These are phyloP conservation scores for Thermophis baileyi DNA, from an alignment of 2,113 vertebrate species.

Conservation along the genomic window DNA sequence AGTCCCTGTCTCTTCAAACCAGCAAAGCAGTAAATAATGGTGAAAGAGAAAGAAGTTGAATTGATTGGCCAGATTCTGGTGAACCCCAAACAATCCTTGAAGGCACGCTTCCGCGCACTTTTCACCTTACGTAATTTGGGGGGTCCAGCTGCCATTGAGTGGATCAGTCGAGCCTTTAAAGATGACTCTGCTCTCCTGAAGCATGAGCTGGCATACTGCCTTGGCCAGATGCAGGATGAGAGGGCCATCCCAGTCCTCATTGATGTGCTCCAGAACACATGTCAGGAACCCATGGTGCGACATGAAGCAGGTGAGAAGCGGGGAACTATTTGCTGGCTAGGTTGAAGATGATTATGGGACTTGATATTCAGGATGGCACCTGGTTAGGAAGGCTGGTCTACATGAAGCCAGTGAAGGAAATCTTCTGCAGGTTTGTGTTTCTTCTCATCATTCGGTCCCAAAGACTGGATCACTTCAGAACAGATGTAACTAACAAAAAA, in stretches of 20 bases:
- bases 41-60: constrained; percentile 66
- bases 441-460: not conserved
- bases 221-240: constrained; percentile 91
- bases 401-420: not conserved
- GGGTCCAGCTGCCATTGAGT: constrained; percentile 75
- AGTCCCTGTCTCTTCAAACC: fast-evolving
- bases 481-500: not conserved
- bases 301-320: constrained; percentile 85
- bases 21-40: constrained; percentile 32
- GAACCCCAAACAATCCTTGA: constrained; percentile 72
- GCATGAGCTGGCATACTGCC: constrained; percentile 91
- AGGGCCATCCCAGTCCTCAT: constrained; percentile 77
- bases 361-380: not conserved
- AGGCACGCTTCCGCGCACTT: constrained; percentile 85
- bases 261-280: constrained; percentile 74
- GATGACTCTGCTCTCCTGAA: constrained; percentile 89
- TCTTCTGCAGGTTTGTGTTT: not conserved
- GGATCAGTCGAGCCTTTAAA: constrained; percentile 84
- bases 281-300: constrained; percentile 91
- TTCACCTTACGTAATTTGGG: constrained; percentile 89
- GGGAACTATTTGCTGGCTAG: not conserved
- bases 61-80: constrained; percentile 75
- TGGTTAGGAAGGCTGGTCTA: not conserved
- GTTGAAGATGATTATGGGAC: not conserved
- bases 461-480: not conserved